Evolutionary conservation across 1,140 invertebrate species (phyloP).

Genomic region (Fopius arisanus): DNA sequence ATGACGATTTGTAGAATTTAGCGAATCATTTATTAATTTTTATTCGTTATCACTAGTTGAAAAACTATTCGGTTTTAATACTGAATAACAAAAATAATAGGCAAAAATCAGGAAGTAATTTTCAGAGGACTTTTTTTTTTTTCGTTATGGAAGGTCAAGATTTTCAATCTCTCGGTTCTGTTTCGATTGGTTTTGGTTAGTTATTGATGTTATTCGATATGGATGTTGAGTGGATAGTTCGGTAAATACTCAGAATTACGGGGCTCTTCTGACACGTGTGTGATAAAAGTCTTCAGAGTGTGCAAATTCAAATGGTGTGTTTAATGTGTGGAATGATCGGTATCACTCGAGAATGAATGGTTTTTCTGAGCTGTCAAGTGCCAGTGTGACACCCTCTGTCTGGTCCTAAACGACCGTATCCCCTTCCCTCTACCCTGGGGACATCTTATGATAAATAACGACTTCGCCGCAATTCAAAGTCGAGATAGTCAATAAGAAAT

Average conservation of each 20-base stretch:
- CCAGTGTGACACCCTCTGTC: background rate
- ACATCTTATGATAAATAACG: background rate
- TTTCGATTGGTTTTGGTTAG: no score
- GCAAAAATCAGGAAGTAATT: no score
- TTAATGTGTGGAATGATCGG: background rate
- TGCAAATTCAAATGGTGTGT: background rate
- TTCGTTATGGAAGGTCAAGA: no score
- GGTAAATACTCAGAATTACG: background rate
- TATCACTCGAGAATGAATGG: background rate
- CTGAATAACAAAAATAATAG: no score
- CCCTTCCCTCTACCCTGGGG: background rate
- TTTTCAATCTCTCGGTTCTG: no score
- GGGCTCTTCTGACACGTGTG: background rate
- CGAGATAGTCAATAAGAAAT: background rate
- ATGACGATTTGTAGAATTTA: no score
- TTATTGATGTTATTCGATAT: no score
- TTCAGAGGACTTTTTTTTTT: no score
- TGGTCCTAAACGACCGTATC: background rate
- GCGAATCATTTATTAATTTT: no score
- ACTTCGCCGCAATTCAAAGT: background rate
- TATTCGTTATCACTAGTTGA: no score
- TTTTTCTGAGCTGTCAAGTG: background rate
- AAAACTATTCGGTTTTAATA: no score
- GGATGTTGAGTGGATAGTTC: no score
- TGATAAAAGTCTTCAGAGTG: background rate